Evolutionary conservation across 2,113 vertebrate genomes (phyloP), one percentile per base, ranked within the genome.

Genomic region (Megatriorchis doriae): DNA sequence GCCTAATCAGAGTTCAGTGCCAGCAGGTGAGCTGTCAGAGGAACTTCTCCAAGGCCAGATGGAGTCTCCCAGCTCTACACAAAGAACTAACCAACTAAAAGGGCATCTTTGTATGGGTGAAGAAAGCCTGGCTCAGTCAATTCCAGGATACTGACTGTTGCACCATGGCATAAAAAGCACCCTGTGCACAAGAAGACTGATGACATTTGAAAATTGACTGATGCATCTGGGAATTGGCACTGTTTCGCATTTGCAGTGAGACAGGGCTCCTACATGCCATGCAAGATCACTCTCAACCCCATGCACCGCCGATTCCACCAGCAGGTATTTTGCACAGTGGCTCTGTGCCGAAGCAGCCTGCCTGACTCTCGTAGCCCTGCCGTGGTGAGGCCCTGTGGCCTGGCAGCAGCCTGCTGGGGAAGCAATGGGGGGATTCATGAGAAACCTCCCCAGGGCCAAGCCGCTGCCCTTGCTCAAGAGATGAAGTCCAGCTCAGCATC

Each of bases 371-470:
- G 17, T 11, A 85, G 36, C 5, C 50, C 56, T 58, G 29, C 21
- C 50, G 61, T 5, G 6, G n/a, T 6, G 2, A 71, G 74, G 42
- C 34, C 18, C 21, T 6, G 0, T 34, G 45, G 25, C 52, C 56
- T 67, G 66, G 43, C 38, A 80, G 31, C 59, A 66, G 22, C 34
- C 26, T 61, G 16, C 26, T 59, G 26, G 15, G 7, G 36, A 73
- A 43, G 15, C 0, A 3, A 32, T 42, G 11, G 20, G 6, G 0
- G 0, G 4, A 67, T 16, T 19, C 1, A 1, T 22, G 3, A 55
- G 58, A 65, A 75, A 26, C 42, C 32, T 38, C 14, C 3, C 16
- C 1, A 13, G 26, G 53, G 26, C 4, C 11, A 32, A 9, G 6
- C 9, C 4, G 6, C 18, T 6, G 2, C 31, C 50, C 40, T 53